These are phyloP conservation scores for Onthophagus sagittarius DNA, from an alignment of 2,888 invertebrate genomes.

Conservation along the genomic window DNA sequence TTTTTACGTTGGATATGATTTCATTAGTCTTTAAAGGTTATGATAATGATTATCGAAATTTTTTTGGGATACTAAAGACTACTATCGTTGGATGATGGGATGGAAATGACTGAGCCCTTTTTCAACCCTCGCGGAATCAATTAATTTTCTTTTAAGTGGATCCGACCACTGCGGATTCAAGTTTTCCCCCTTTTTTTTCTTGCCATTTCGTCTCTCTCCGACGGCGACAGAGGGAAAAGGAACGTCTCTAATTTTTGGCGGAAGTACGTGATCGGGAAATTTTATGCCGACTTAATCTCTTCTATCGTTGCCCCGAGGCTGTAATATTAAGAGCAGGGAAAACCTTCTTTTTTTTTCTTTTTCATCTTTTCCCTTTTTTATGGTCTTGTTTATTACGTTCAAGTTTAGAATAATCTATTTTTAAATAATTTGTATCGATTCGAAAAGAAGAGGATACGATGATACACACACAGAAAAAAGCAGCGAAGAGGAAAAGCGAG, in stretches of 20 bases:
- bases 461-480: not conserved
- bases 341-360: not conserved
- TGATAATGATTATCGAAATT: constrained; percentile 27
- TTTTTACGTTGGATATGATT: constrained; percentile 28
- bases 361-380: not conserved
- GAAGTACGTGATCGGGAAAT: constrained; percentile 11
- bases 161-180: constrained; percentile 10
- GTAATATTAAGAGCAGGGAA: not conserved
- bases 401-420: not conserved
- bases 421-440: not conserved
- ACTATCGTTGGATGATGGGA: constrained; percentile 2
- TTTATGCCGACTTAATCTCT: constrained; percentile 11
- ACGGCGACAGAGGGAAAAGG: not conserved
- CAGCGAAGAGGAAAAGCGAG: not conserved
- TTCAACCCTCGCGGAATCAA: constrained; percentile 18
- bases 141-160: constrained; percentile 24
- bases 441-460: not conserved
- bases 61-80: constrained; percentile 12
- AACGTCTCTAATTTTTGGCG: constrained; percentile 11
- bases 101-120: constrained; percentile 19
- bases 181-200: constrained; percentile 13
- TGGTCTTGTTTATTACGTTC: not conserved
- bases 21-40: constrained; percentile 35
- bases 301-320: not conserved
- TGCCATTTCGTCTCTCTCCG: not conserved